Evolutionary conservation across 2,797 vertebrate species (phyloP).

Genomic region (Melanotaenia boesemani): DNA sequence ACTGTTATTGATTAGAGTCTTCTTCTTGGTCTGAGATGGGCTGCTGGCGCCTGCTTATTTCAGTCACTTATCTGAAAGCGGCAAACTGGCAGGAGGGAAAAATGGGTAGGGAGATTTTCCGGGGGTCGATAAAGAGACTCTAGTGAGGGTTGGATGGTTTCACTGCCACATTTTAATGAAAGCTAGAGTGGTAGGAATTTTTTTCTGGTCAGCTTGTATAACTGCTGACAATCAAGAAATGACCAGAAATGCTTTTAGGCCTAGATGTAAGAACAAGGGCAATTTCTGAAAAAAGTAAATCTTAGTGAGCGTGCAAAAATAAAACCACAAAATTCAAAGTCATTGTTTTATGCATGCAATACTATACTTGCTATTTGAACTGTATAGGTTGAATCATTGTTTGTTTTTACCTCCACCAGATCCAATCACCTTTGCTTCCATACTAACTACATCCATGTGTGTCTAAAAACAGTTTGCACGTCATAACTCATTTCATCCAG

Average conservation of each 20-base stretch:
- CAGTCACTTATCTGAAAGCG: conserved; percentile 62
- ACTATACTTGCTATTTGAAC: conserved; percentile 10
- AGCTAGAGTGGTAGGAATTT: conserved; percentile 30
- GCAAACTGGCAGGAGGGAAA: conserved; percentile 46
- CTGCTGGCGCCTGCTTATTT: conserved; percentile 61
- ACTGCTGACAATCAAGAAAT: conserved; percentile 40
- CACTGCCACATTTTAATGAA: conserved; percentile 35
- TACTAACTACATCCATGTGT: conserved; percentile 56
- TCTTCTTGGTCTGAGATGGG: conserved; percentile 50
- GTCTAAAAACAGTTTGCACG: conserved; percentile 29
- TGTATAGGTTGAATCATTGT: conserved; percentile 52
- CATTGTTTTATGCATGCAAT: not conserved
- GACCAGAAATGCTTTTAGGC: not conserved
- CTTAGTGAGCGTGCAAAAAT: not conserved
- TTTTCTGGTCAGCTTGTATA: conserved; percentile 35
- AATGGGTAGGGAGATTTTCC: conserved; percentile 38
- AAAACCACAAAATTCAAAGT: conserved; percentile 5
- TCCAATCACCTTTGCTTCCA: conserved; percentile 32
- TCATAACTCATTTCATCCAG: conserved; percentile 36
- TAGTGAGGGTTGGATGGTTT: conserved; percentile 36
- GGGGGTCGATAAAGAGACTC: conserved; percentile 48
- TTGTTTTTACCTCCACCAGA: conserved; percentile 36
- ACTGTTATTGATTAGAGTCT: conserved; percentile 65
- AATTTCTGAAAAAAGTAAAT: conserved; percentile 11
- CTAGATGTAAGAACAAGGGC: conserved; percentile 1